Base-by-base conservation (phyloP, 2,888 invertebrate species). In the Platycheirus albimanus region DNA sequence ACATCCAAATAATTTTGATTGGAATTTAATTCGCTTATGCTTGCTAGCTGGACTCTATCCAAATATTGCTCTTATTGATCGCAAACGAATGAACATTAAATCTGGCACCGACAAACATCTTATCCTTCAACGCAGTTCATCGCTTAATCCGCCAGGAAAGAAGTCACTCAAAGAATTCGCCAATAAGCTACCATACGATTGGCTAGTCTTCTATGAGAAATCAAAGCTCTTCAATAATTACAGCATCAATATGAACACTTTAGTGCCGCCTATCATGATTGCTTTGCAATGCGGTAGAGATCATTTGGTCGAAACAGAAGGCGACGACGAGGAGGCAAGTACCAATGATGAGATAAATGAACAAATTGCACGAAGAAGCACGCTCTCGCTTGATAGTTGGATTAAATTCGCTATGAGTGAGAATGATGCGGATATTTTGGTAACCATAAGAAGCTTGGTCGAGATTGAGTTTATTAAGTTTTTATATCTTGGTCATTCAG, bases 11-110 rank as follows among this genome's bases (percentile, higher is more conserved):
- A 87, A 86, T 36, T 45, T 76, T 1, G 86, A 90, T 28, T 97
- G 97, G 97, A 95, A 97, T 10, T 94, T 98, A 67, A 95, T 99
- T 0, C 98, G 98, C 88, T 96, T 96, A 0, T 96, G 97, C 1
- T 91, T 99, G 33, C 94, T 95, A 24, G 96, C 96, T 3, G 98
- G 99, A 0, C 92, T 96, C 76, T 99, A 98, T 91, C 99, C 99
- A 0, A 96, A 97, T 86, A 90, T 99, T 47, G 95, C 96, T 15
- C 92, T 94, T 17, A 93, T 95, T 0, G 95, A 95, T 88, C 91
- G 94, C 11, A 93, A 93, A 19, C 92, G 93, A 24, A 89, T 91
- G 11, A 92, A 93, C 1, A 88, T 96, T 10, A 91, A 94, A 15
- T 94, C 95, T 5, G 93, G 94, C 87, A 94, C 92, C 11, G 93